A percentile compares a stretch with the other conserved stretches of the same genome.
Evolutionary conservation across 37 sponge, comb jelly and placozoan genomes (phyloP).

Genomic region (Haliclona indistincta): DNA sequence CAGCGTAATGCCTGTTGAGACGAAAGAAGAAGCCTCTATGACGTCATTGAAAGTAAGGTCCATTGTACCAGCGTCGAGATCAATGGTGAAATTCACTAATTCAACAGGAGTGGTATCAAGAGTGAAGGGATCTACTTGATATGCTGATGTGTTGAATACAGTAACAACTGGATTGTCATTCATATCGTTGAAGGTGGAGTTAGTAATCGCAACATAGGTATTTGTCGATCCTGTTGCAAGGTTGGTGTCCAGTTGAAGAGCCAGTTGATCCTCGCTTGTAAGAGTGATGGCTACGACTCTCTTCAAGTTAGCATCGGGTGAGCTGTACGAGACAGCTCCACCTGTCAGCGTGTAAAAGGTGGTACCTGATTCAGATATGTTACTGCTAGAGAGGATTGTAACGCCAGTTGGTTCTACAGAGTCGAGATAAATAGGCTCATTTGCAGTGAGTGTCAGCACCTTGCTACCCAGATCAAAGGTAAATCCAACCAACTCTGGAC

Average conservation of each 20-base stretch:
- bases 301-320: constrained; percentile 48
- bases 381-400: constrained; percentile 58
- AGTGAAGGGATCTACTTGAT: constrained; percentile 2
- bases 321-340: constrained; percentile 57
- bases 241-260: constrained; percentile 52
- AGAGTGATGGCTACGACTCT: constrained; percentile 55
- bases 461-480: constrained; percentile 53
- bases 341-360: constrained; percentile 50
- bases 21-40: constrained; percentile 23
- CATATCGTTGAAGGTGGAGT: constrained; percentile 73
- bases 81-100: constrained; percentile 64
- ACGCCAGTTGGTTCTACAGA: constrained; percentile 66
- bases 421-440: constrained; percentile 80
- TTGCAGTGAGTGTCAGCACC: constrained; percentile 60
- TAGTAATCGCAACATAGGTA: constrained; percentile 57
- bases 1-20: constrained; percentile 47
- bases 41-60: constrained; percentile 88
- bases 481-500: constrained; percentile 57
- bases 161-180: constrained; percentile 60
- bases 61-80: constrained; percentile 77
- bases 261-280: constrained; percentile 57
- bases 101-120: constrained; percentile 34
- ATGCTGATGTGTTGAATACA: constrained; percentile 34
- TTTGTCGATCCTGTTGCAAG: constrained; percentile 9
- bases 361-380: constrained; percentile 20